Conservation (phyloP, 2,797 vertebrate species). For the Myotis pilosus region DNA sequence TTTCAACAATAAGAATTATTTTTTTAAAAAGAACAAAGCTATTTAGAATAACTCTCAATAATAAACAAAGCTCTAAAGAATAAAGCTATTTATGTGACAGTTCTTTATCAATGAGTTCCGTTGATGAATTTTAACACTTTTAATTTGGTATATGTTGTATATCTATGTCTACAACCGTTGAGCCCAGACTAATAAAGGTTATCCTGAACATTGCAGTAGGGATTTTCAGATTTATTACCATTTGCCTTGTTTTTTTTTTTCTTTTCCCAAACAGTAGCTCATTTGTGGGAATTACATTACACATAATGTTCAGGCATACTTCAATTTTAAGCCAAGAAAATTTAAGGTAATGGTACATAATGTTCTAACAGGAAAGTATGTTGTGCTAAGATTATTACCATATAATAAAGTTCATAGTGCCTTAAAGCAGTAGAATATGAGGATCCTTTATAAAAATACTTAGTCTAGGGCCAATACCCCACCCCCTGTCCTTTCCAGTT, state of each 20-base stretch:
- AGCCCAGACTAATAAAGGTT: conserved; percentile 63
- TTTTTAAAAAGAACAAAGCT: not conserved
- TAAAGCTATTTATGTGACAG: not conserved
- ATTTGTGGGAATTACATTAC: conserved; percentile 57
- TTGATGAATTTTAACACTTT: not conserved
- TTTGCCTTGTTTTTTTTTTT: not conserved
- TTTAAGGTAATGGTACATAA: conserved; percentile 58
- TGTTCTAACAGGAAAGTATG: conserved; percentile 57
- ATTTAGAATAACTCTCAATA: not conserved
- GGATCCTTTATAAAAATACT: conserved; percentile 13
- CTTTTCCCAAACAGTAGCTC: conserved; percentile 48
- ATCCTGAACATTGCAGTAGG: not conserved
- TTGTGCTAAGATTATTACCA: conserved; percentile 10
- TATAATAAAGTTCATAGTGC: conserved; percentile 17
- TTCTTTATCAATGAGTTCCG: not conserved
- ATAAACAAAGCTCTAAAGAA: not conserved
- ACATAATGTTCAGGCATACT: not conserved
- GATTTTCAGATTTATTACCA: conserved; percentile 55
- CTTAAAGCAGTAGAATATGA: not conserved
- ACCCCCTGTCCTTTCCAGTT: conserved; percentile 53
- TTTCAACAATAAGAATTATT: too few species aligned
- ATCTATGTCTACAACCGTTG: not conserved
- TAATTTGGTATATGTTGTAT: not conserved
- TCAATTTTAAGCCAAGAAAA: conserved; percentile 61
- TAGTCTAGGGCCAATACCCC: conserved; percentile 54